A percentile compares a stretch with the other conserved stretches of the same genome.
phyloP scores from a whole-genome alignment of 2,797 vertebrate genomes.

The Pelochelys cantorii region DNA sequence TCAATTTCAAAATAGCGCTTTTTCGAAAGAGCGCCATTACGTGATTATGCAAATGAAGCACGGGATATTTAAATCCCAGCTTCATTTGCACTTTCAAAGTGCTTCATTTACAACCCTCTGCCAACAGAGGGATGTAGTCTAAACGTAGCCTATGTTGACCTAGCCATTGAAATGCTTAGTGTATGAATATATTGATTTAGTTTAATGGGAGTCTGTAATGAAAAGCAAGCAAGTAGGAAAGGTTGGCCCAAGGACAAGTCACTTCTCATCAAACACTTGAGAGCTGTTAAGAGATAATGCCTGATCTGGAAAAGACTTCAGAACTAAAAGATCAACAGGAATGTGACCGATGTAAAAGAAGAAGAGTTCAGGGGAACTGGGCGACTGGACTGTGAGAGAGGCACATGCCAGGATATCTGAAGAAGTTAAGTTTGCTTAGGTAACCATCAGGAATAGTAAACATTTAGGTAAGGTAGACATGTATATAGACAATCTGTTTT shows the following conservation, averaged over 20 bases:
- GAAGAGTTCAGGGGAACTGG: constrained; percentile 8
- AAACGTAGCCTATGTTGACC: too few species aligned
- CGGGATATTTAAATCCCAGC: too few species aligned
- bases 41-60: too few species aligned
- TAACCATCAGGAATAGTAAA: constrained; percentile 58
- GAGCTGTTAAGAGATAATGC: not conserved
- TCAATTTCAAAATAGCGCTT: too few species aligned
- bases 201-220: not conserved
- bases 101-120: too few species aligned
- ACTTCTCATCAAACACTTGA: not conserved
- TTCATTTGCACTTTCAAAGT: too few species aligned
- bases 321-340: constrained; percentile 4
- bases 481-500: constrained; percentile 41
- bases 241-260: not conserved
- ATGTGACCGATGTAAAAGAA: constrained; percentile 70
- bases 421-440: constrained; percentile 52
- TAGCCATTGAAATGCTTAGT: not conserved
- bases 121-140: too few species aligned
- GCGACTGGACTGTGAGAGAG: not conserved
- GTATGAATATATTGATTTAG: not conserved
- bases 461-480: constrained; percentile 61
- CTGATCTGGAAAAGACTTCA: not conserved
- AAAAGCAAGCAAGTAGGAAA: not conserved
- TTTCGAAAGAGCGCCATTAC: too few species aligned
- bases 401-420: constrained; percentile 37